Evolutionary conservation across 2,888 invertebrate genomes (phyloP).

Genomic region (Cenopis cana): DNA sequence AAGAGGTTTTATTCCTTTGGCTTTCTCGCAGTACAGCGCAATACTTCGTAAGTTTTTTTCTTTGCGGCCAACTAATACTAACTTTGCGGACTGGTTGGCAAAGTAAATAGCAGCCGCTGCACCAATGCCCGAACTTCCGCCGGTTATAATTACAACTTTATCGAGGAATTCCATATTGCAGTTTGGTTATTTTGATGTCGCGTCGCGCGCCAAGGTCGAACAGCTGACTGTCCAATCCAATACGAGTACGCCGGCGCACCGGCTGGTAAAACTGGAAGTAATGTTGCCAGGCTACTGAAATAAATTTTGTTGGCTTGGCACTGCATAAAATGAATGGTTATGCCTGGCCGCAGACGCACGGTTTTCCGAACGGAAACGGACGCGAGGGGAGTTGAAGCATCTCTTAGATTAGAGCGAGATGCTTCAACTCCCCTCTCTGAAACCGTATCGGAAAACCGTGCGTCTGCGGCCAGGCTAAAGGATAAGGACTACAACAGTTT

Average conservation of each 20-base stretch:
- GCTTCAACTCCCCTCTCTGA: too few species aligned
- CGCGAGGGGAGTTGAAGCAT: too few species aligned
- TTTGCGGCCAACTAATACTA: constrained; percentile 86
- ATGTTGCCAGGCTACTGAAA: constrained; percentile 18
- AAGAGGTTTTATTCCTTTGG: constrained; percentile 84
- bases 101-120: constrained; percentile 88
- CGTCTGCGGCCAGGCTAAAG: too few species aligned
- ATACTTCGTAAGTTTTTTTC: constrained; percentile 70
- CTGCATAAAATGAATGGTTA: too few species aligned
- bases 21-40: constrained; percentile 80
- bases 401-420: too few species aligned
- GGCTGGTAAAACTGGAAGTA: constrained; percentile 23
- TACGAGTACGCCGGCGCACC: constrained; percentile 9
- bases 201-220: constrained; percentile 4
- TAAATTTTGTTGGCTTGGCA: neutral
- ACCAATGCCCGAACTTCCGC: constrained; percentile 91
- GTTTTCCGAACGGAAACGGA: too few species aligned
- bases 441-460: too few species aligned
- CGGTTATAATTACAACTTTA: constrained; percentile 87
- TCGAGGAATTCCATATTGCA: constrained; percentile 83
- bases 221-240: constrained; percentile 22
- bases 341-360: too few species aligned
- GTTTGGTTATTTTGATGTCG: constrained; percentile 19
- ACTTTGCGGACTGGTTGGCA: constrained; percentile 86
- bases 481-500: too few species aligned